These are phyloP conservation scores for Orchestes rusci DNA, from an alignment of 2,888 invertebrate species.

Conservation along the genomic window DNA sequence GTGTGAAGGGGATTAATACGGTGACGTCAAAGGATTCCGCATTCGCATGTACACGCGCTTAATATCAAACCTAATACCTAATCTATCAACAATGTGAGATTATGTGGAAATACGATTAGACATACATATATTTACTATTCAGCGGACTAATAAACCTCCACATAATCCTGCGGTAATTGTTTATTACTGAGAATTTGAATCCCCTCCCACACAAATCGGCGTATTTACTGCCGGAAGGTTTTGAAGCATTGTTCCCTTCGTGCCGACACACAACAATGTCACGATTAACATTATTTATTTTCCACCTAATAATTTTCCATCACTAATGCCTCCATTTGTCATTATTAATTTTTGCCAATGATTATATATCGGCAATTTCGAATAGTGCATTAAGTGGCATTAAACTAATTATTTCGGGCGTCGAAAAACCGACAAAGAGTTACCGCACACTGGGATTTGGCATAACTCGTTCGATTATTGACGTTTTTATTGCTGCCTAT, in stretches of 20 bases:
- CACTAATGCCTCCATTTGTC: constrained; percentile 5
- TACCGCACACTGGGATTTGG: too few relatives aligned
- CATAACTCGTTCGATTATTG: too few relatives aligned
- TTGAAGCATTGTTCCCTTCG: constrained; percentile 11
- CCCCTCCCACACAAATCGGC: constrained; percentile 11
- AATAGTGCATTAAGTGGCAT: too few relatives aligned
- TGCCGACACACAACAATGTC: constrained; percentile 3
- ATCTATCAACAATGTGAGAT: constrained; percentile 36
- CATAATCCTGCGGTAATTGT: constrained; percentile 20
- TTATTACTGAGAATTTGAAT: constrained; percentile 17
- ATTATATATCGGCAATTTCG: too few relatives aligned
- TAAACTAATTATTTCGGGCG: too few relatives aligned
- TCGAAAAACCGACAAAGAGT: too few relatives aligned
- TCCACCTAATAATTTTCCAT: constrained; percentile 1
- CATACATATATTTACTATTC: constrained; percentile 20
- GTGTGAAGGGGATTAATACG: too few relatives aligned
- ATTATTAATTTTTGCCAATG: constrained; percentile 2
- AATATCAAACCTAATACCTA: constrained; percentile 31
- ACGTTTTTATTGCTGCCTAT: too few relatives aligned
- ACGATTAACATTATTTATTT: constrained; percentile 2
- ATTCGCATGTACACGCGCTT: constrained; percentile 28
- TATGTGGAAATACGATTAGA: constrained; percentile 27
- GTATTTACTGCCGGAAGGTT: constrained; percentile 12
- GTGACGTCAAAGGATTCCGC: constrained; percentile 34
- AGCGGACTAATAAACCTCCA: constrained; percentile 20